Conservation (phyloP, 2,797 vertebrate species). For the Sebastes miniatus region DNA sequence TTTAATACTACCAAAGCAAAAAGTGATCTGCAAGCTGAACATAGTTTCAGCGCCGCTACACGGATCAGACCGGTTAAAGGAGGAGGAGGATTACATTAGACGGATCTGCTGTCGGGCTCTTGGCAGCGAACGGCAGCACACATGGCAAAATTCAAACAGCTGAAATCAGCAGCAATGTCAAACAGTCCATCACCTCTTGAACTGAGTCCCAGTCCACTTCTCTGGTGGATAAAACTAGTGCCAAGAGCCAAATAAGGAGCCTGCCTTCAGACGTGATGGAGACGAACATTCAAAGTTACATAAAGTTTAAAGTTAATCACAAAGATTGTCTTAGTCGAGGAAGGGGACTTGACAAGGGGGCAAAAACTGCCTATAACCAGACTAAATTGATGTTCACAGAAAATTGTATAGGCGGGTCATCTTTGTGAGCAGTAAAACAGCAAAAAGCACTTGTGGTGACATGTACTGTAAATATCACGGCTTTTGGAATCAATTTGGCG, state of each 20-base stretch:
- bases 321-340: not conserved
- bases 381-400: not conserved
- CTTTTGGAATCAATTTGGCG: too few species aligned
- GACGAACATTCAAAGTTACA: not conserved
- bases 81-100: not conserved
- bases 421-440: not conserved
- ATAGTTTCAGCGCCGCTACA: not conserved
- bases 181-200: conserved; percentile 17
- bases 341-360: not conserved
- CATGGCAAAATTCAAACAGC: conserved; percentile 19
- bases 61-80: not conserved
- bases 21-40: not conserved
- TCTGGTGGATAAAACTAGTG: not conserved
- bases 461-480: too few species aligned
- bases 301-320: not conserved
- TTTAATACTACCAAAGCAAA: not conserved
- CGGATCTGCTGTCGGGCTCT: not conserved
- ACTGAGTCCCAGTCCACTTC: conserved; percentile 17
- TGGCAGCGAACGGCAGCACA: not conserved
- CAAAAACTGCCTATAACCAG: not conserved
- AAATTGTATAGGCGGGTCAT: not conserved
- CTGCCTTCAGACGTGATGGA: not conserved
- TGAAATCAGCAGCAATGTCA: conserved; percentile 16
- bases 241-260: not conserved
- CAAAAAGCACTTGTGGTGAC: too few species aligned